Percentiles rank a stretch among this genome's conserved stretches.
phyloP scores from a whole-genome alignment of 2,797 vertebrate genomes.

The Chelmon rostratus region DNA sequence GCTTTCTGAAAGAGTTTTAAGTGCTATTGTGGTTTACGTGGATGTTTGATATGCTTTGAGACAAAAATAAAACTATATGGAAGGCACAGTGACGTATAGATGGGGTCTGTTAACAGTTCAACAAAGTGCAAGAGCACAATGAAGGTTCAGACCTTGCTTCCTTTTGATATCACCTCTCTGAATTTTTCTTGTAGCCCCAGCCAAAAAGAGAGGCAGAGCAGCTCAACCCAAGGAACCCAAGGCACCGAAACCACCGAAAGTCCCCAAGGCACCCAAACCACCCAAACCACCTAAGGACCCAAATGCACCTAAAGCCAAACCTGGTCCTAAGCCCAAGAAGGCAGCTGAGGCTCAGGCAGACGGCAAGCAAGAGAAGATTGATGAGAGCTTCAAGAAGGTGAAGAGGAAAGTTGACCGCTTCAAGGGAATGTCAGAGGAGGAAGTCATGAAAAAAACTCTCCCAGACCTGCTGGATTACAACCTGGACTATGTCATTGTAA shows the following conservation, averaged over 20 bases:
- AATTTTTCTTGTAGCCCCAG: slow-evolving; percentile 66
- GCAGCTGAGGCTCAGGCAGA: slow-evolving; percentile 79
- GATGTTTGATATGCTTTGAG: background rate
- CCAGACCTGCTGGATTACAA: slow-evolving; percentile 96
- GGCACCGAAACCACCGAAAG: slow-evolving; percentile 70
- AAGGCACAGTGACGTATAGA: background rate
- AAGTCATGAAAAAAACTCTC: slow-evolving; percentile 96
- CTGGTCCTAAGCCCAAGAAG: slow-evolving; percentile 89
- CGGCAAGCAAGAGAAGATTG: slow-evolving; percentile 97
- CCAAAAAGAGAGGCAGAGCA: slow-evolving; percentile 82
- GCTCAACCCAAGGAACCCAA: slow-evolving; percentile 79
- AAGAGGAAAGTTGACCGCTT: slow-evolving; percentile 98
- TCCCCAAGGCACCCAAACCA: slow-evolving; percentile 72
- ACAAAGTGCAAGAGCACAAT: background rate
- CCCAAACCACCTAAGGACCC: slow-evolving; percentile 79
- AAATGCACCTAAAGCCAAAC: slow-evolving; percentile 84
- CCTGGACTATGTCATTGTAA: slow-evolving; percentile 98
- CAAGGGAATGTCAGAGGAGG: slow-evolving; percentile 96
- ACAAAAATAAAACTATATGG: background rate
- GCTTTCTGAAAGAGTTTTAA: background rate
- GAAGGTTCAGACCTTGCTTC: background rate
- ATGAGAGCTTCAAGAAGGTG: slow-evolving; percentile 95
- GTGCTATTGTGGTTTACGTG: background rate
- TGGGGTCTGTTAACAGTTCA: background rate
- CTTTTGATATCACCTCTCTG: background rate